Conservation (phyloP, 2,797 vertebrate species). For the Protonibea diacanthus region DNA sequence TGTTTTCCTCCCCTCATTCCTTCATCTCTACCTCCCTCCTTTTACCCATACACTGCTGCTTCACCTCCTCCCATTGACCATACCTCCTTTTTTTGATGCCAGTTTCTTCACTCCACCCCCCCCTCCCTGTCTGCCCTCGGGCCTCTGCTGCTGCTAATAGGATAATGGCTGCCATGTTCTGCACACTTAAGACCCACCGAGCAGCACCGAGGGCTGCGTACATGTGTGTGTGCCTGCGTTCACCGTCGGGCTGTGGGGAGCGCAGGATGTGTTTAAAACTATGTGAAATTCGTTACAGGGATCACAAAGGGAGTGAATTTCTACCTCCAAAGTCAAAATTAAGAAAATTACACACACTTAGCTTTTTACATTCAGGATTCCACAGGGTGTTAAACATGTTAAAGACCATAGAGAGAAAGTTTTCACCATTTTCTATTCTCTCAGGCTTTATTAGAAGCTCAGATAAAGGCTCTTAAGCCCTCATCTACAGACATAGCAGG, state of each 20-base stretch:
- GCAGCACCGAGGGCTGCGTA: constrained; percentile 60
- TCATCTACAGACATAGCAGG: neutral
- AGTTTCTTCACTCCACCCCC: constrained; percentile 13
- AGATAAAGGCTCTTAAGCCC: neutral
- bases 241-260: constrained; percentile 14
- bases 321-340: constrained; percentile 29
- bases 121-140: constrained; percentile 57
- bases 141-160: constrained; percentile 83
- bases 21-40: constrained; percentile 23
- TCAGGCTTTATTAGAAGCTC: constrained; percentile 21
- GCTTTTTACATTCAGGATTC: constrained; percentile 24
- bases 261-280: constrained; percentile 34
- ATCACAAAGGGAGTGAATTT: constrained; percentile 21
- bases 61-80: constrained; percentile 31
- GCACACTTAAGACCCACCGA: constrained; percentile 80
- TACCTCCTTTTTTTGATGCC: constrained; percentile 34
- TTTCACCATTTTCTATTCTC: constrained; percentile 17
- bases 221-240: constrained; percentile 19
- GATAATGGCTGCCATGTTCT: constrained; percentile 88
- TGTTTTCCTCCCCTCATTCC: constrained; percentile 29
- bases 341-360: constrained; percentile 21
- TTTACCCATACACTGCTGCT: neutral
- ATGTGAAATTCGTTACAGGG: constrained; percentile 36
- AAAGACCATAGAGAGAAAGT: constrained; percentile 9
- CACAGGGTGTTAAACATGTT: neutral